Evolutionary conservation across 2,888 invertebrate species (phyloP).

Genomic region (Ctena decussata): DNA sequence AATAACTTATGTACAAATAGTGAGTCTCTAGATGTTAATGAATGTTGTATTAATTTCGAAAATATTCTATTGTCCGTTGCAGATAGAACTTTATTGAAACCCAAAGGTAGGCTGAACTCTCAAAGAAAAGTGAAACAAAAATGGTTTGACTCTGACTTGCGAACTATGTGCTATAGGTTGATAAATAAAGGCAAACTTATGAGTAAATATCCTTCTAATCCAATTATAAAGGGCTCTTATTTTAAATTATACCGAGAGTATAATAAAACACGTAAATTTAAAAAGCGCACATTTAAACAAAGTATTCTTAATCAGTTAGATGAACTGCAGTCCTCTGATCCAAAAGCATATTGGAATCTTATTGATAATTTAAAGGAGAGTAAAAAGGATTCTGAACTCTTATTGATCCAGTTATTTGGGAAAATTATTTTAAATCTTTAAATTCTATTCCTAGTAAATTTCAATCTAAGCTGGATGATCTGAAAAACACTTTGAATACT

Average conservation of each 20-base stretch:
- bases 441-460: not conserved
- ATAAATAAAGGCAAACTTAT: not conserved
- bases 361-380: not conserved
- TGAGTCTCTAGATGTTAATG: not conserved
- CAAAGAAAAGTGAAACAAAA: not conserved
- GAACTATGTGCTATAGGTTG: not conserved
- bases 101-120: not conserved
- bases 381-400: not conserved
- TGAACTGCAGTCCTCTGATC: not conserved
- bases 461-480: not conserved
- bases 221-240: no score
- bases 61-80: not conserved
- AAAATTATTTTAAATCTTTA: slow-evolving; percentile 3
- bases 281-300: not conserved
- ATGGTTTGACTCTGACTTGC: not conserved
- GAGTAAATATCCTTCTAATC: no score
- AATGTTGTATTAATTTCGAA: not conserved
- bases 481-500: not conserved
- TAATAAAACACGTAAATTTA: not conserved
- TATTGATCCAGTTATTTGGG: no score
- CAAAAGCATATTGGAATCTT: not conserved
- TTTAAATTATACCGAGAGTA: not conserved
- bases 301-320: not conserved
- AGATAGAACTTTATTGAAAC: not conserved
- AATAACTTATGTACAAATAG: not conserved